A percentile compares a stretch with the other conserved stretches of the same genome.
Conservation (phyloP, 2,888 invertebrate species). For the Trissonchulus latispiculum region DNA sequence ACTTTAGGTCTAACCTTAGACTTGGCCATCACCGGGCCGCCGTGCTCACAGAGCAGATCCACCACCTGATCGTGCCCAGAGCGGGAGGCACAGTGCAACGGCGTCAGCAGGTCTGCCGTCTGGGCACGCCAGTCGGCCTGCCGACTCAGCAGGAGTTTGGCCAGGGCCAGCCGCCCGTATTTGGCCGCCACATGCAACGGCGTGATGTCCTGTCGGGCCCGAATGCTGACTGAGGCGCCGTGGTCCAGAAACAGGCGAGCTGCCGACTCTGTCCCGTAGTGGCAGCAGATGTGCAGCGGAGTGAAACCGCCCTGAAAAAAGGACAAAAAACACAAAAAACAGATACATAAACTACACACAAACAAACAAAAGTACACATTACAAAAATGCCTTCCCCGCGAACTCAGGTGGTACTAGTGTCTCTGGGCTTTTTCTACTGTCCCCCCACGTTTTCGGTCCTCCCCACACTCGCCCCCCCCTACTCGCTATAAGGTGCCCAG, state of each 20-base stretch:
- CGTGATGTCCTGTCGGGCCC: slow-evolving; percentile 56
- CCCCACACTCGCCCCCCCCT: no score
- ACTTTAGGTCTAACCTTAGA: slow-evolving; percentile 78
- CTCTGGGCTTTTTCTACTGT: slow-evolving; percentile 78
- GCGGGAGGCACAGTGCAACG: slow-evolving; percentile 91
- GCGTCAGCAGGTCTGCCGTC: slow-evolving; percentile 74
- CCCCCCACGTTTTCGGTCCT: slow-evolving; percentile 91
- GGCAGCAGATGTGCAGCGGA: slow-evolving; percentile 88
- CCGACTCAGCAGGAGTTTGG: slow-evolving; percentile 75
- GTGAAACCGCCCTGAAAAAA: slow-evolving; percentile 49
- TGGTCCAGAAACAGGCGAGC: slow-evolving; percentile 64
- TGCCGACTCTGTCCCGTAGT: slow-evolving; percentile 66
- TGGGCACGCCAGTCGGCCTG: slow-evolving; percentile 74
- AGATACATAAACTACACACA: no score
- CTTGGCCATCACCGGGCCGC: slow-evolving; percentile 91
- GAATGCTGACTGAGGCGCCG: slow-evolving; percentile 82
- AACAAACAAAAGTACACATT: no score
- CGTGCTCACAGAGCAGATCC: slow-evolving; percentile 79
- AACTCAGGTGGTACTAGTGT: slow-evolving; percentile 94
- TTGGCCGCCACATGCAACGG: slow-evolving; percentile 94
- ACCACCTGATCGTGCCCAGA: slow-evolving; percentile 96
- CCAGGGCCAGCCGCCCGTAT: slow-evolving; percentile 98
- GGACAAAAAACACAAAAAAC: slow-evolving; percentile 93
- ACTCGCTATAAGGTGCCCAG: no score
- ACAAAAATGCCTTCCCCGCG: no score